A percentile compares a stretch with the other conserved stretches of the same genome.
phyloP scores from a whole-genome alignment of 2,797 vertebrate species.

The Protonibea diacanthus region DNA sequence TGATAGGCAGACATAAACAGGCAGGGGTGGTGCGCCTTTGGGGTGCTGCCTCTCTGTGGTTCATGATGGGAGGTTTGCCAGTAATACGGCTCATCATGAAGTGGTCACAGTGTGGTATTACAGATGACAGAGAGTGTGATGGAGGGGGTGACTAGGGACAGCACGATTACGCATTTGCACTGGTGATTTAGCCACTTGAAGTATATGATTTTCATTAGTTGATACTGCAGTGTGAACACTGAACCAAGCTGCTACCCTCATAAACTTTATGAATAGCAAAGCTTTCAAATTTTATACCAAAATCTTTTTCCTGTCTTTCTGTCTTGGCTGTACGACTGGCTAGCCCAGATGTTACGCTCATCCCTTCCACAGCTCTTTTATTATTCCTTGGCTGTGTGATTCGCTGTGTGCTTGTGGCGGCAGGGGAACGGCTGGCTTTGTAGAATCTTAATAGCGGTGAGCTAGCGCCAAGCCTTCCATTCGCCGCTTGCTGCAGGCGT shows the following conservation, averaged over 20 bases:
- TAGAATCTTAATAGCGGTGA: conserved; percentile 81
- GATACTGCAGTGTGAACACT: conserved; percentile 19
- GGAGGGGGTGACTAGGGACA: conserved; percentile 30
- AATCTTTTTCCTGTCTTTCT: conserved; percentile 46
- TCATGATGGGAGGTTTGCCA: conserved; percentile 64
- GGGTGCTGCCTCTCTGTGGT: conserved; percentile 36
- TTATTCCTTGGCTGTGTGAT: conserved; percentile 75
- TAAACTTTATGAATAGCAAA: conserved; percentile 51
- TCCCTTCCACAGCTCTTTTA: conserved; percentile 66
- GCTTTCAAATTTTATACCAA: conserved; percentile 34
- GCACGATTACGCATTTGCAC: conserved; percentile 48
- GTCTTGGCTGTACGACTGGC: conserved; percentile 46
- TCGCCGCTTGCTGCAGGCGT: conserved; percentile 67
- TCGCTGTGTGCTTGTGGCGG: conserved; percentile 71
- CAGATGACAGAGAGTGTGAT: conserved; percentile 50
- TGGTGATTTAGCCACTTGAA: conserved; percentile 51
- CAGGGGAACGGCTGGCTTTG: conserved; percentile 78
- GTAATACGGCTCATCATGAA: conserved; percentile 63
- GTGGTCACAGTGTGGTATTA: conserved; percentile 61
- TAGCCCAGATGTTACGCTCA: conserved; percentile 60
- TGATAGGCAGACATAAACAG: conserved; percentile 67
- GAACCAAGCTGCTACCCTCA: conserved; percentile 18
- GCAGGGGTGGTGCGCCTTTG: conserved; percentile 29
- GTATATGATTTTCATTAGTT: conserved; percentile 47
- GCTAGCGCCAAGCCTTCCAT: conserved; percentile 67